Evolutionary conservation across 2,797 vertebrate genomes (phyloP).

Genomic region (Enteromius unitaeniatus): DNA sequence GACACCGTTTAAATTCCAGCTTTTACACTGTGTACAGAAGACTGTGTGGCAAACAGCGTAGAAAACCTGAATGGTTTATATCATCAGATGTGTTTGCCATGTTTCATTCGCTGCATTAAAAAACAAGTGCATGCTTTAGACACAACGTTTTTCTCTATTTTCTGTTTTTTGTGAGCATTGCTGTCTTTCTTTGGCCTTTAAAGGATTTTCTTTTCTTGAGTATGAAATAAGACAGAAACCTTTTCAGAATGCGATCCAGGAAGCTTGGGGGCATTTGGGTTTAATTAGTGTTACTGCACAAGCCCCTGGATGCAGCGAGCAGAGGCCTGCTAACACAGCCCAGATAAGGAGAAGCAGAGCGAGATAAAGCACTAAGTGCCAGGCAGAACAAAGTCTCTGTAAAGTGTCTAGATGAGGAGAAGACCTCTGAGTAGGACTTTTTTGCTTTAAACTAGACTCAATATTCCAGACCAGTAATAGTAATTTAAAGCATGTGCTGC

Average conservation of each 20-base stretch:
- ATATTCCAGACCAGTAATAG: not conserved
- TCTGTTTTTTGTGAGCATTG: not conserved
- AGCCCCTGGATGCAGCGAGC: conserved; percentile 23
- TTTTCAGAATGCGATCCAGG: conserved; percentile 55
- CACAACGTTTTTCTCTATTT: not conserved
- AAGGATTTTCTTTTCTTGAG: conserved; percentile 6
- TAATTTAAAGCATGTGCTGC: not conserved
- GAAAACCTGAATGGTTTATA: not conserved
- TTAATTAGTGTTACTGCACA: conserved; percentile 55
- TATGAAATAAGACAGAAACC: conserved; percentile 16
- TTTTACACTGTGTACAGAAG: conserved; percentile 41
- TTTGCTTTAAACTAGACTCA: not conserved
- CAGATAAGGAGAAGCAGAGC: conserved; percentile 28
- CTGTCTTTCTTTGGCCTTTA: not conserved
- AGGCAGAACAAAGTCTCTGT: conserved; percentile 8
- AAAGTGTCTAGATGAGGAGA: not conserved
- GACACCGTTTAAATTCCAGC: conserved; percentile 65
- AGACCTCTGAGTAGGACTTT: not conserved
- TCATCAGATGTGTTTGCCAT: not conserved
- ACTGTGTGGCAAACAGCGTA: not conserved
- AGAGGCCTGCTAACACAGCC: conserved; percentile 11
- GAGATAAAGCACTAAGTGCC: conserved; percentile 19
- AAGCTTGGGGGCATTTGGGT: conserved; percentile 55
- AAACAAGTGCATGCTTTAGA: not conserved
- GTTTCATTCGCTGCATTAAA: not conserved